Conservation (phyloP, 2,113 vertebrate species). For the Athene cunicularia region DNA sequence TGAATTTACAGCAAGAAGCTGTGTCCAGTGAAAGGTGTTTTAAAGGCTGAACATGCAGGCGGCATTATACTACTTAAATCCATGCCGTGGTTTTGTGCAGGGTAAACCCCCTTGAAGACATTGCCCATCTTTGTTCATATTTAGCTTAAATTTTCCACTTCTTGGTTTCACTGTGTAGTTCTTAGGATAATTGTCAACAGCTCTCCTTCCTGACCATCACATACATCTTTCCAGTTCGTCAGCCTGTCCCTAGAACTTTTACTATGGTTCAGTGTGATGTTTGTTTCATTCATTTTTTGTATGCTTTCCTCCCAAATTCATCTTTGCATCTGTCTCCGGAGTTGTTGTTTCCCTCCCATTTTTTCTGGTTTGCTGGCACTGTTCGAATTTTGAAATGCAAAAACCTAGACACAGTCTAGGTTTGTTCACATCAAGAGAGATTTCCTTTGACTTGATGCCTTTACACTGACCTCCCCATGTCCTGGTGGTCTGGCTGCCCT, state of each 20-base stretch:
- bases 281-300: neutral
- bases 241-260: neutral
- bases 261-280: accelerated
- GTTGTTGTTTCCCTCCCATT: neutral
- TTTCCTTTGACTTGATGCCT: neutral
- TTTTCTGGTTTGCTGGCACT: neutral
- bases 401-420: neutral
- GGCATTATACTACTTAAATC: neutral
- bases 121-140: neutral
- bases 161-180: neutral
- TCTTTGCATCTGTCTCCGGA: neutral
- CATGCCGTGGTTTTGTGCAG: neutral
- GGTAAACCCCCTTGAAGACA: neutral
- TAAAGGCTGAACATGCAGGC: neutral
- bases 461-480: neutral
- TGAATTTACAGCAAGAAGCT: neutral
- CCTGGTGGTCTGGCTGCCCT: neutral
- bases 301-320: neutral
- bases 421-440: neutral
- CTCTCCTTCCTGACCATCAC: neutral
- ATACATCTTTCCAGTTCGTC: neutral
- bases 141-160: neutral
- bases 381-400: neutral
- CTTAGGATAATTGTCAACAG: neutral
- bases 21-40: neutral